These are phyloP conservation scores for Heliconius cydno DNA, from an alignment of 2,888 invertebrate species.

Conservation along the genomic window DNA sequence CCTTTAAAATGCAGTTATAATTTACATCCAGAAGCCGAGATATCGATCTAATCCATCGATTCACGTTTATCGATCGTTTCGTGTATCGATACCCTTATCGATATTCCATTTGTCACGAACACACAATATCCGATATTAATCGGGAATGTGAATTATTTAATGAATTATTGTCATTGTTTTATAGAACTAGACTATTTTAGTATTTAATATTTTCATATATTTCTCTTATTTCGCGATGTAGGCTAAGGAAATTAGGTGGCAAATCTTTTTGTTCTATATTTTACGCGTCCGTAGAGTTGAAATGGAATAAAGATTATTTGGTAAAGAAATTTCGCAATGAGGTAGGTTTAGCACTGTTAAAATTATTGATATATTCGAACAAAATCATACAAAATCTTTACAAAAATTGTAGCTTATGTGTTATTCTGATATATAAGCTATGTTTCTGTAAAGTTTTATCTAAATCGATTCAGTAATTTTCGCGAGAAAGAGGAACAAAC, in stretches of 20 bases:
- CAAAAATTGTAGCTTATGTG: no score
- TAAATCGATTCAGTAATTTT: neutral
- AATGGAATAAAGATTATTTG: neutral
- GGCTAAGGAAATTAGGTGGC: no score
- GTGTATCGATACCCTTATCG: constrained; percentile 72
- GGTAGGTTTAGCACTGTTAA: neutral
- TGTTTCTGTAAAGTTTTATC: no score
- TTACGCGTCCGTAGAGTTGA: rapidly evolving
- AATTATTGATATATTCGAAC: neutral
- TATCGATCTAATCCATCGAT: constrained; percentile 78
- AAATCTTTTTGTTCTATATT: neutral
- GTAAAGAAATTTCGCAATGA: neutral
- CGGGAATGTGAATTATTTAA: constrained; percentile 42
- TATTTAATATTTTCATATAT: neutral
- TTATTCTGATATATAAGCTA: no score
- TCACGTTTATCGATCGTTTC: constrained; percentile 72
- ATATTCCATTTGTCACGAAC: constrained; percentile 77
- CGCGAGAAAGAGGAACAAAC: neutral
- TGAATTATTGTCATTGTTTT: constrained; percentile 36
- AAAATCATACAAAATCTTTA: no score
- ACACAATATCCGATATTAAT: constrained; percentile 54
- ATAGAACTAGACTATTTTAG: neutral
- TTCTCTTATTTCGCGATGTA: neutral
- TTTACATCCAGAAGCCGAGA: constrained; percentile 65
- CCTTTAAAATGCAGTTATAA: constrained; percentile 43